A percentile compares a stretch with the other conserved stretches of the same genome.
phyloP scores from a whole-genome alignment of 2,888 invertebrate species.

The Argyresthia goedartella region DNA sequence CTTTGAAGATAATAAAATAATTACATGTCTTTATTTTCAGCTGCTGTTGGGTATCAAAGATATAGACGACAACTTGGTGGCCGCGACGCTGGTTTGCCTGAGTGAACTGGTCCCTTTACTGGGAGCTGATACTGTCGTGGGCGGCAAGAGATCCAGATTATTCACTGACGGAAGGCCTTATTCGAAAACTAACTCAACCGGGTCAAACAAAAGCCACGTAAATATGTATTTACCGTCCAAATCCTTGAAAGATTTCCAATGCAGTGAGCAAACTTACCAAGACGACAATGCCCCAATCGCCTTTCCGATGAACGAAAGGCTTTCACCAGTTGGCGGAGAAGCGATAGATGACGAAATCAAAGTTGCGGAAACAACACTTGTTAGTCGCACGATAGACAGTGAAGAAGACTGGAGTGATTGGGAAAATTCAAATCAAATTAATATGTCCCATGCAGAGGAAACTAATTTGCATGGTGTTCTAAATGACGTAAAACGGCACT shows the following conservation, averaged over 20 bases:
- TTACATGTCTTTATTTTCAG: slow-evolving; percentile 46
- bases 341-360: slow-evolving; percentile 61
- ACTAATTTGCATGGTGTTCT: background rate
- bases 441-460: background rate
- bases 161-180: slow-evolving; percentile 91
- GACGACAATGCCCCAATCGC: slow-evolving; percentile 27
- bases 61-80: slow-evolving; percentile 84
- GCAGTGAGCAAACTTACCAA: slow-evolving; percentile 37
- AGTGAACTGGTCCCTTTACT: slow-evolving; percentile 88
- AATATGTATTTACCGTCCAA: slow-evolving; percentile 15
- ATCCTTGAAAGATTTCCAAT: slow-evolving; percentile 38
- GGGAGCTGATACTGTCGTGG: slow-evolving; percentile 88
- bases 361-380: slow-evolving; percentile 32
- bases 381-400: slow-evolving; percentile 60
- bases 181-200: slow-evolving; percentile 23
- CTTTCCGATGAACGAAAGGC: slow-evolving; percentile 76
- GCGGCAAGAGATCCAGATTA: slow-evolving; percentile 82
- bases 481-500: background rate
- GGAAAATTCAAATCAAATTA: slow-evolving; percentile 69
- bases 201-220: slow-evolving; percentile 11
- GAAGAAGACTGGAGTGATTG: slow-evolving; percentile 88
- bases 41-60: slow-evolving; percentile 90
- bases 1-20: no score
- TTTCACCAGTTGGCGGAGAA: slow-evolving; percentile 88
- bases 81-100: slow-evolving; percentile 83